phyloP scores from a whole-genome alignment of 2,888 invertebrate species.

The Taphrorychus bicolor region DNA sequence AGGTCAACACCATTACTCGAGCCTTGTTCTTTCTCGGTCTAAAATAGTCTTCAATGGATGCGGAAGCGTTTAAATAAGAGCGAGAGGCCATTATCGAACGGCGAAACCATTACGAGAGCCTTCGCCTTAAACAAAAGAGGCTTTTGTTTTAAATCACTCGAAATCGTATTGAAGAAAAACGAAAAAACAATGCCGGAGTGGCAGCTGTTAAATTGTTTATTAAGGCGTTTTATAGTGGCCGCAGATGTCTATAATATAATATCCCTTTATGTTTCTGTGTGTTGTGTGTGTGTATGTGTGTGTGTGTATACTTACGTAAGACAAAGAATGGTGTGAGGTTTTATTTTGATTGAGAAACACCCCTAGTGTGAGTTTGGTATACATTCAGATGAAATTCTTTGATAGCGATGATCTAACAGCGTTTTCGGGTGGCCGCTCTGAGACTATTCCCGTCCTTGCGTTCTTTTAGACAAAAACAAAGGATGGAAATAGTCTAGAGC shows the following conservation, averaged over 20 bases:
- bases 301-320: background rate
- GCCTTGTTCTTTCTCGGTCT: background rate
- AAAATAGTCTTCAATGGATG: background rate
- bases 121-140: conserved; percentile 13
- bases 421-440: too few relatives aligned
- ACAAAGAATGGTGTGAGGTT: background rate
- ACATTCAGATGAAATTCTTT: too few relatives aligned
- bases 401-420: too few relatives aligned
- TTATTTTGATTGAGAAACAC: background rate
- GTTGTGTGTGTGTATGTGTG: too few relatives aligned
- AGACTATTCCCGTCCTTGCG: too few relatives aligned
- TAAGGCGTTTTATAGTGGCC: conserved; percentile 10
- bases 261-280: background rate
- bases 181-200: conserved; percentile 12
- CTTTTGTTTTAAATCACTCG: conserved; percentile 22
- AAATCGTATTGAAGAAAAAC: conserved; percentile 6
- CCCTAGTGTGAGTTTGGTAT: too few relatives aligned
- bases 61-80: conserved; percentile 17
- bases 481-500: too few relatives aligned
- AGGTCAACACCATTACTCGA: background rate
- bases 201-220: conserved; percentile 25
- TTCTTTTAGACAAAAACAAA: too few relatives aligned
- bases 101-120: conserved; percentile 15
- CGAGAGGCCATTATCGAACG: conserved; percentile 15
- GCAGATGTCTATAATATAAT: background rate